These are phyloP conservation scores for Natator depressus DNA, from an alignment of 2,113 vertebrate species.

Conservation along the genomic window DNA sequence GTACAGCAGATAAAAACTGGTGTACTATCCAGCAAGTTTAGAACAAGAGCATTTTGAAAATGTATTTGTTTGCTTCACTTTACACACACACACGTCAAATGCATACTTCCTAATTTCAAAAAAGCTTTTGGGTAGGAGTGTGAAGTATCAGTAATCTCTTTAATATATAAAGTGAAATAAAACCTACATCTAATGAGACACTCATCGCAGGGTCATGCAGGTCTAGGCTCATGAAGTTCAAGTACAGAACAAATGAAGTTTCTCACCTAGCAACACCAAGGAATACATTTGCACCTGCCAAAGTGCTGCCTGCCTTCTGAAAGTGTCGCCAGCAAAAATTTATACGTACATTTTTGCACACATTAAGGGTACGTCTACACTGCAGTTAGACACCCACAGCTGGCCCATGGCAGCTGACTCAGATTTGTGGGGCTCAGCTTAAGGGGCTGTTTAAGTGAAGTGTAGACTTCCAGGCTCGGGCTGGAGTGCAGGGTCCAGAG, in stretches of 20 bases:
- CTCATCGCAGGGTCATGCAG: background rate
- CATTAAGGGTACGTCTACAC: too few species aligned
- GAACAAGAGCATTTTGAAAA: background rate
- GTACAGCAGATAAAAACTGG: background rate
- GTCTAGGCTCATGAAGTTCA: background rate
- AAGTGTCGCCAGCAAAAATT: too few species aligned
- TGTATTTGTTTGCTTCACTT: background rate
- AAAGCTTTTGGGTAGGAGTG: background rate
- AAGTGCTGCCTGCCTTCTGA: too few species aligned
- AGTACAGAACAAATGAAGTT: background rate
- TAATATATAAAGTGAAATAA: background rate
- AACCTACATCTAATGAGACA: background rate
- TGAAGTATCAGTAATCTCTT: background rate
- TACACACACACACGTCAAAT: background rate
- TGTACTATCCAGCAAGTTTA: background rate
- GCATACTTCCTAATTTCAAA: background rate
- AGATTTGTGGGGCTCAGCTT: too few species aligned
- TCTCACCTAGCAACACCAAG: background rate
- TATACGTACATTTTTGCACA: too few species aligned
- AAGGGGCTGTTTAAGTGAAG: too few species aligned
- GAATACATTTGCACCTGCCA: too few species aligned
- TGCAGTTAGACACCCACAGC: too few species aligned
- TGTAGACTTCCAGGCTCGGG: too few species aligned
- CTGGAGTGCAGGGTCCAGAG: too few species aligned
- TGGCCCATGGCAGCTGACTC: too few species aligned